Evolutionary conservation across 2,113 vertebrate genomes (phyloP).

Genomic region (Pitta sordida): DNA sequence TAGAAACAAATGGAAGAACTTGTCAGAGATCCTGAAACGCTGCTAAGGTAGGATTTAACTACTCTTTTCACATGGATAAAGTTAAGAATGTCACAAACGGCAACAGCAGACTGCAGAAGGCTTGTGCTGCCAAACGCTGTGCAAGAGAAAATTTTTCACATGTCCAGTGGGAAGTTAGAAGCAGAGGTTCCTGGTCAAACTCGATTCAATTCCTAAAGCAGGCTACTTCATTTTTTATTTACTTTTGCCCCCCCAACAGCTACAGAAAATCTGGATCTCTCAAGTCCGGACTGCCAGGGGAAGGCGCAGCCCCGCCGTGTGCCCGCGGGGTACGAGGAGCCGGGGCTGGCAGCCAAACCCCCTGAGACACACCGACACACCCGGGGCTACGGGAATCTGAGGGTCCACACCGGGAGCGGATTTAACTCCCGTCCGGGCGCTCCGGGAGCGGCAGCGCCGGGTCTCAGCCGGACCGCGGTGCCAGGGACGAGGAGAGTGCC

Average conservation of each 20-base stretch:
- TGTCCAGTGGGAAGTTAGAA: not conserved
- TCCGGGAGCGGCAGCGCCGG: not conserved
- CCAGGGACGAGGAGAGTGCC: too few relatives aligned
- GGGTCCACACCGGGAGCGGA: accelerated
- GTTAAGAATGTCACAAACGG: not conserved
- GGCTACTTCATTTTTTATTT: not conserved
- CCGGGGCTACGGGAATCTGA: too few relatives aligned
- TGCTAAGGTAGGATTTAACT: not conserved
- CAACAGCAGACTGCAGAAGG: not conserved
- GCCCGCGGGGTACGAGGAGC: not conserved
- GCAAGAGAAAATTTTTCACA: not conserved
- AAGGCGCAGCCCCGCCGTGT: not conserved
- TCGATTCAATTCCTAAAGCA: not conserved
- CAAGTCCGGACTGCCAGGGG: not conserved
- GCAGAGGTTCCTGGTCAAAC: not conserved
- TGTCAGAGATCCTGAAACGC: not conserved
- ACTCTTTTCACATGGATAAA: not conserved
- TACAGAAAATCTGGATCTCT: not conserved
- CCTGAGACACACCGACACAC: not conserved
- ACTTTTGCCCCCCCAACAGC: not conserved
- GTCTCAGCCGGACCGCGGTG: not conserved
- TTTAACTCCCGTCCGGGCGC: not conserved
- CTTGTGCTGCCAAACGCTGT: not conserved
- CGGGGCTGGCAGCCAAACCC: accelerated
- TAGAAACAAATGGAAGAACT: not conserved